phyloP scores from a whole-genome alignment of 2,888 invertebrate species.

The Dione vanillae region DNA sequence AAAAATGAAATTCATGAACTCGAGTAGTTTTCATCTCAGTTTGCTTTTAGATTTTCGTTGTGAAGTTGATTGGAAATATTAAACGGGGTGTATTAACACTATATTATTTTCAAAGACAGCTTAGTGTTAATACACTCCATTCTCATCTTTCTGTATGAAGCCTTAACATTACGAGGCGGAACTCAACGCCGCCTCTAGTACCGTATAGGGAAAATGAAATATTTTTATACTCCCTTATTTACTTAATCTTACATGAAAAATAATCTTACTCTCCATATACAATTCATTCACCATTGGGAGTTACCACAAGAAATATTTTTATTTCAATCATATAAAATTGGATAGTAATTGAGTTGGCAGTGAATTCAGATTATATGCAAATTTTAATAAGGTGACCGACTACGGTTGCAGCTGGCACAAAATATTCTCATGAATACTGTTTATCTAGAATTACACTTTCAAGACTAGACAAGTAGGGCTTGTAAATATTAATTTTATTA shows the following conservation, averaged over 20 bases:
- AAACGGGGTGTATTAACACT: too few relatives aligned
- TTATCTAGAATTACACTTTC: conserved; percentile 38
- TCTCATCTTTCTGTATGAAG: neutral
- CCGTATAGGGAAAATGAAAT: neutral
- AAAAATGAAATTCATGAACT: too few relatives aligned
- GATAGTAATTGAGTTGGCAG: conserved; percentile 50
- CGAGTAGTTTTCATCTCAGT: too few relatives aligned
- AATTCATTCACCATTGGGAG: conserved; percentile 1
- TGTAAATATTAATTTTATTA: conserved; percentile 11
- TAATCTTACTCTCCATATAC: neutral
- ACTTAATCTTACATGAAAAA: too few relatives aligned
- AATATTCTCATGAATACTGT: conserved; percentile 45
- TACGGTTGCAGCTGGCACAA: conserved; percentile 50
- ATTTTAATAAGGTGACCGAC: conserved; percentile 52
- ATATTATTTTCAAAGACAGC: too few relatives aligned
- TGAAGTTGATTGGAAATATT: too few relatives aligned
- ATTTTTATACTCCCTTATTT: too few relatives aligned
- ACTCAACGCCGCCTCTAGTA: too few relatives aligned
- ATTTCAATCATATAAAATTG: conserved; percentile 45
- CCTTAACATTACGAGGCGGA: too few relatives aligned
- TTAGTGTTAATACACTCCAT: neutral
- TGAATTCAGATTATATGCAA: conserved; percentile 52
- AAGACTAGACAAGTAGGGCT: conserved; percentile 1
- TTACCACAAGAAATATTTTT: conserved; percentile 33
- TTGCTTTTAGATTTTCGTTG: too few relatives aligned